phyloP scores from a whole-genome alignment of 2,113 vertebrate species.

The Parus major region DNA sequence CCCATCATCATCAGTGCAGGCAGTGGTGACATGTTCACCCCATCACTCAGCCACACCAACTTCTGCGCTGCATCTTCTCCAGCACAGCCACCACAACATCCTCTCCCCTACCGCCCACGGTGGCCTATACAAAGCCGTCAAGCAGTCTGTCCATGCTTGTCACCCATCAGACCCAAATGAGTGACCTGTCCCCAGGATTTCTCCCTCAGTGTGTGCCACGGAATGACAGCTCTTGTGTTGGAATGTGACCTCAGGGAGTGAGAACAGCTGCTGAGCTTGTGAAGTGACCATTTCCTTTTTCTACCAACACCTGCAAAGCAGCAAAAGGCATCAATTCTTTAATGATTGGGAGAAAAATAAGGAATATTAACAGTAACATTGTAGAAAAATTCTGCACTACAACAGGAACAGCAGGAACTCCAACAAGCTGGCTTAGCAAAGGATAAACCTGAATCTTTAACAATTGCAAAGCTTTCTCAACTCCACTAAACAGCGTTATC shows the following conservation, averaged over 20 bases:
- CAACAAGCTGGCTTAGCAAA: not conserved
- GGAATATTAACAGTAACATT: not conserved
- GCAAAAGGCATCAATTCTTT: not conserved
- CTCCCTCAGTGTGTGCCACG: rapidly evolving
- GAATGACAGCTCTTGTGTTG: not conserved
- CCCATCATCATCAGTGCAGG: not conserved
- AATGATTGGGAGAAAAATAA: not conserved
- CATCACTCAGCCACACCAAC: not conserved
- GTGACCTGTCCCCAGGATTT: not conserved
- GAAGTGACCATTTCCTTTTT: not conserved
- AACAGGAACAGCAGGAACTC: not conserved
- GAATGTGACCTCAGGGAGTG: rapidly evolving
- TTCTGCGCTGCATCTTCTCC: not conserved
- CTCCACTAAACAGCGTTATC: not conserved
- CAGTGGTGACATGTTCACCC: not conserved
- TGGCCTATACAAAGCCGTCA: not conserved
- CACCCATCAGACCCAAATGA: not conserved
- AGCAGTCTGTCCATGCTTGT: not conserved
- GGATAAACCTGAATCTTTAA: not conserved
- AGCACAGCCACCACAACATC: not conserved
- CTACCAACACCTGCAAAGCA: rapidly evolving
- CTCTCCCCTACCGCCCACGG: not conserved
- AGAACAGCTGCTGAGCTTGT: not conserved
- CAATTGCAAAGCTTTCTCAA: not conserved
- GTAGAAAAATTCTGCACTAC: not conserved